phyloP scores from a whole-genome alignment of 2,113 vertebrate genomes.

The Morone saxatilis region DNA sequence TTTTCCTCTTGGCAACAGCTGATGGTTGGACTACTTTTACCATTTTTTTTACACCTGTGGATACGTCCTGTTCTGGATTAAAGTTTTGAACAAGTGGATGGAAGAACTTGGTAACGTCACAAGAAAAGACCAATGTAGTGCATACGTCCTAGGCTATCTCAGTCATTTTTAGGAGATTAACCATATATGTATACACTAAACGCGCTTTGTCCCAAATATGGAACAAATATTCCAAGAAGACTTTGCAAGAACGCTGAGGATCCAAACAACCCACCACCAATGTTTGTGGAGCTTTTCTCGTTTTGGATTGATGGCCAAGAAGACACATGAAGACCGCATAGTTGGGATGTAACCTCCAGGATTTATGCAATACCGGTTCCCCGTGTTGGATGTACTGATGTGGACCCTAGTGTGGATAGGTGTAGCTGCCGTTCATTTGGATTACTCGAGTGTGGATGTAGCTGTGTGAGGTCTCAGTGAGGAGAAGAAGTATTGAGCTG shows the following conservation, averaged over 20 bases:
- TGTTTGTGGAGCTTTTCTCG: slow-evolving; percentile 67
- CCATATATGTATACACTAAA: not conserved
- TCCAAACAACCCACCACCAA: slow-evolving; percentile 31
- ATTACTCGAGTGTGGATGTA: slow-evolving; percentile 83
- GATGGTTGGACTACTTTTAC: slow-evolving; percentile 71
- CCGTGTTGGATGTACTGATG: slow-evolving; percentile 77
- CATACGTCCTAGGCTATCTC: slow-evolving; percentile 16
- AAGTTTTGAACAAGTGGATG: slow-evolving; percentile 56
- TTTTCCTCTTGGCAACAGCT: slow-evolving; percentile 35
- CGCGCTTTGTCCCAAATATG: slow-evolving; percentile 35
- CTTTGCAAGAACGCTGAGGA: slow-evolving; percentile 52
- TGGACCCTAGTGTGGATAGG: slow-evolving; percentile 65
- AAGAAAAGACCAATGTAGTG: slow-evolving; percentile 25
- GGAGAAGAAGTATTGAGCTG: slow-evolving; percentile 53
- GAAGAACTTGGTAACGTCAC: slow-evolving; percentile 40
- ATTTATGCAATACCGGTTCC: slow-evolving; percentile 53
- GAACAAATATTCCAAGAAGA: slow-evolving; percentile 69
- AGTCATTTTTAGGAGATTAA: slow-evolving; percentile 43
- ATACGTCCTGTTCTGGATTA: slow-evolving; percentile 71
- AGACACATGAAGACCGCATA: slow-evolving; percentile 68
- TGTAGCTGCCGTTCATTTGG: slow-evolving; percentile 72
- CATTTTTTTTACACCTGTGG: slow-evolving; percentile 63
- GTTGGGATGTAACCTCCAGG: slow-evolving; percentile 71
- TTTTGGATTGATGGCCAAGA: slow-evolving; percentile 67
- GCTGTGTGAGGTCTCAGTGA: slow-evolving; percentile 61